These are phyloP conservation scores for Schizotus pectinicornis DNA, from an alignment of 2,888 invertebrate genomes.

Conservation along the genomic window DNA sequence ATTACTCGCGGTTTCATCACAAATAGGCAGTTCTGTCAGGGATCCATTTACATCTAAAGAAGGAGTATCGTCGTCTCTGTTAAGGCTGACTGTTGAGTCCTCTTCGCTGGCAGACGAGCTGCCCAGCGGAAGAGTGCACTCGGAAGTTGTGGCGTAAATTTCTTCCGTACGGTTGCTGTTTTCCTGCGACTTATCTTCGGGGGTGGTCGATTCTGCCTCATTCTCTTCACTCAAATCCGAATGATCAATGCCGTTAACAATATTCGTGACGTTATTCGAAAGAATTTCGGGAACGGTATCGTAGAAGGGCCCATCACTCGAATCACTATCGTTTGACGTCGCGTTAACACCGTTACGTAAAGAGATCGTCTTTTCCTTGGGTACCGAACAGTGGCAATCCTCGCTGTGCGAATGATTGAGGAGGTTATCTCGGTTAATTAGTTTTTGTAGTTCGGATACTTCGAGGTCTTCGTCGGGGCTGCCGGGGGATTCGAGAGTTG, in stretches of 20 bases:
- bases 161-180: constrained; percentile 33
- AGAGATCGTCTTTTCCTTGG: background rate
- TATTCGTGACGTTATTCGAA: constrained; percentile 5
- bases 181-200: constrained; percentile 25
- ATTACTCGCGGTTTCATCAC: background rate
- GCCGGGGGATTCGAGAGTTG: constrained; percentile 70
- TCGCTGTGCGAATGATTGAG: constrained; percentile 36
- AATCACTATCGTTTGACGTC: constrained; percentile 57
- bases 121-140: constrained; percentile 38
- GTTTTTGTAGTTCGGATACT: constrained; percentile 44
- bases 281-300: constrained; percentile 54
- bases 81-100: constrained; percentile 42
- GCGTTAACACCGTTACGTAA: constrained; percentile 8
- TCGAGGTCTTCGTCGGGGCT: constrained; percentile 68
- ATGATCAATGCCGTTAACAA: constrained; percentile 30
- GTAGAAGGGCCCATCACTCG: constrained; percentile 61
- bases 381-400: constrained; percentile 52
- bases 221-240: constrained; percentile 24
- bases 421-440: constrained; percentile 54
- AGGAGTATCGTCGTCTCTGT: constrained; percentile 36
- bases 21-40: constrained; percentile 10
- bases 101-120: constrained; percentile 38
- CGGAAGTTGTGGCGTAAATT: constrained; percentile 38
- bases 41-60: constrained; percentile 20
- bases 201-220: constrained; percentile 21